phyloP scores from a whole-genome alignment of 2,888 invertebrate species.

The Drosophila melanosoma region DNA sequence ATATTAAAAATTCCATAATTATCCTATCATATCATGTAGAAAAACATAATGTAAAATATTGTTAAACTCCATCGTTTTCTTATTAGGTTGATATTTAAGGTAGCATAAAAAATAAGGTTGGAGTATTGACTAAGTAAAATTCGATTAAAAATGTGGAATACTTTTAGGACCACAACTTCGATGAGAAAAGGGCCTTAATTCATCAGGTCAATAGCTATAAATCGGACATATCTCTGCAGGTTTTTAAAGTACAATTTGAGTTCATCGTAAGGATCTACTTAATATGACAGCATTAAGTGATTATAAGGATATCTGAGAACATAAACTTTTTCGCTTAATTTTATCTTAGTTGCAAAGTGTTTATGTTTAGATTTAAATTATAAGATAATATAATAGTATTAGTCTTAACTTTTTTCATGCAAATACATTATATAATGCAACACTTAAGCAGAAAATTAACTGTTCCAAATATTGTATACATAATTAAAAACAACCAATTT shows the following conservation, averaged over 20 bases:
- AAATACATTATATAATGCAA: too few species aligned
- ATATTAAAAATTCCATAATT: not conserved
- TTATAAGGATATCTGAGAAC: not conserved
- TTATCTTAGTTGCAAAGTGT: not conserved
- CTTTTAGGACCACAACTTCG: not conserved
- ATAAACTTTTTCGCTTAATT: not conserved
- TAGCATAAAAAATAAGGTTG: not conserved
- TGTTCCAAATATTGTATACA: too few species aligned
- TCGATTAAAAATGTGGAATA: not conserved
- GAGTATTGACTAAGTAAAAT: not conserved
- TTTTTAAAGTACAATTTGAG: not conserved
- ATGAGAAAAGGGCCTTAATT: not conserved
- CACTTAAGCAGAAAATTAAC: too few species aligned
- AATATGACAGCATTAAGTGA: not conserved
- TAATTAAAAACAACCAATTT: too few species aligned
- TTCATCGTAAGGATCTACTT: not conserved
- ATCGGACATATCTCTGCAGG: not conserved
- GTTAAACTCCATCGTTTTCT: not conserved
- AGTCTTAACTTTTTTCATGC: too few species aligned
- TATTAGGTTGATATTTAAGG: not conserved
- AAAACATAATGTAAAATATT: not conserved
- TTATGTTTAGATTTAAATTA: not conserved
- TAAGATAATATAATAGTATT: not conserved
- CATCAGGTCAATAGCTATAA: not conserved
- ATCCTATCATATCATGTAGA: not conserved